Base-by-base conservation (phyloP, 2,797 vertebrate genomes). In the Macropus fuliginosus region DNA sequence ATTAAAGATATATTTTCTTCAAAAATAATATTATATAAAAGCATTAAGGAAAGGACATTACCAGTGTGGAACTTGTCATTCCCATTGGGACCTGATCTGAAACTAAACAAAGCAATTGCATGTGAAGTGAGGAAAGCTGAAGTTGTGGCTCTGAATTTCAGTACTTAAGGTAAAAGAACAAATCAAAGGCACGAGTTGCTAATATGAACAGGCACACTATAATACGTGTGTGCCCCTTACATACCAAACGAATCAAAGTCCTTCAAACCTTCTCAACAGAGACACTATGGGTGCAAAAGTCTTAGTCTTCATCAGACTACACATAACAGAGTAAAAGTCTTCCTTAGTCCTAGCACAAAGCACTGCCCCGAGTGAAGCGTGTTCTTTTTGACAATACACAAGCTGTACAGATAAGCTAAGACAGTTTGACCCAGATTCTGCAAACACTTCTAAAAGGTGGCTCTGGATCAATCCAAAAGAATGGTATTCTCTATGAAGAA, bases 21-120 rank as follows among this genome's bases (percentile, higher is more conserved):
- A 90, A 93, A 94, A 27, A 92, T 46, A 57, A 50, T 54, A 81
- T 0, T 94, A 56, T 95, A 40, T 0, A 92, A n/a, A 66, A 74
- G 1, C n/a, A 91, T 24, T 57, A 56, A 95, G 40, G 54, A 89
- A 94, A 9, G 2, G 46, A 2, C 94, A n/a, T 40, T 74, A 74
- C 5, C n/a, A 74, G 6, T 66, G 52, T 93, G 54, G 95, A 54
- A 96, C 0, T 34, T 74, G n/a, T 40, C 91, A 34, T 96, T 95
- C 52, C 56, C 55, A 2, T 46, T 93, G 59, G 57, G 16, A 93
- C 31, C 50, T 66, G 31, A 56, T 27, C 59, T 81, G 29, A 46
- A 91, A 96, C 66, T 96, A 50, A 56, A 95, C n/a, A 66, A 94
- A 93, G 92, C 66, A 93, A 92, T 81, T 92, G 52, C 18, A 24